A percentile compares a stretch with the other conserved stretches of the same genome.
Evolutionary conservation across 2,888 invertebrate genomes (phyloP).

Genomic region (Pyrrhosoma nymphula): DNA sequence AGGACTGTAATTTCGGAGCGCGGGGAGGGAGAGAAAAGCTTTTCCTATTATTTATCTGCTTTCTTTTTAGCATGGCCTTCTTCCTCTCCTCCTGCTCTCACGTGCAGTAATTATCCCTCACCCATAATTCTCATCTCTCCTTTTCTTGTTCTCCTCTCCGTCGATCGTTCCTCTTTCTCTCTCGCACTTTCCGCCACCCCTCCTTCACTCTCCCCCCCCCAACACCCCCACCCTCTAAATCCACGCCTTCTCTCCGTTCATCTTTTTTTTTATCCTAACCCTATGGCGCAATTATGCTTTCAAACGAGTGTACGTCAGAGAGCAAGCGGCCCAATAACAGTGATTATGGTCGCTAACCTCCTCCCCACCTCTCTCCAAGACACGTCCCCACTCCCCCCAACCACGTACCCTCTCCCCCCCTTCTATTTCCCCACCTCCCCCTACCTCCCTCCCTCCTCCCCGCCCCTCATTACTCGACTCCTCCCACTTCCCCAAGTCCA

Average conservation of each 20-base stretch:
- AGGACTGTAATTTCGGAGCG: conserved; percentile 50
- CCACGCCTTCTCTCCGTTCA: neutral
- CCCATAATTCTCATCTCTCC: neutral
- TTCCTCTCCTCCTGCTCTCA: neutral
- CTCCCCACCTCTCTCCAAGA: neutral
- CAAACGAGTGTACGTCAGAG: conserved; percentile 54
- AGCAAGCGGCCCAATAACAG: conserved; percentile 46
- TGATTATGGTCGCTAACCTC: conserved; percentile 20
- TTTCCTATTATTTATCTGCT: conserved; percentile 60
- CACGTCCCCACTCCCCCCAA: neutral
- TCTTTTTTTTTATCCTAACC: neutral
- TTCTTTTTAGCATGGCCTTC: conserved; percentile 33
- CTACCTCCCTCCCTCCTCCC: neutral
- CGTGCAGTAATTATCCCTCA: conserved; percentile 23
- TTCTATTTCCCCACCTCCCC: neutral
- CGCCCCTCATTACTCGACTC: neutral
- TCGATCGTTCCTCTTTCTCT: neutral
- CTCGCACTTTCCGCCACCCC: neutral
- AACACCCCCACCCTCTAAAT: neutral
- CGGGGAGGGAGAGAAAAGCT: conserved; percentile 4
- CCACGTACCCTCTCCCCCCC: too few species aligned
- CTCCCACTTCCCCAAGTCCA: neutral
- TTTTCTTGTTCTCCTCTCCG: neutral
- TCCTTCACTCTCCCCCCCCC: too few species aligned
- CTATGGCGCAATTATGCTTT: conserved; percentile 55